Evolutionary conservation across 2,797 vertebrate genomes (phyloP), one percentile per base, ranked within the genome.

Genomic region (Eremophila alpestris): DNA sequence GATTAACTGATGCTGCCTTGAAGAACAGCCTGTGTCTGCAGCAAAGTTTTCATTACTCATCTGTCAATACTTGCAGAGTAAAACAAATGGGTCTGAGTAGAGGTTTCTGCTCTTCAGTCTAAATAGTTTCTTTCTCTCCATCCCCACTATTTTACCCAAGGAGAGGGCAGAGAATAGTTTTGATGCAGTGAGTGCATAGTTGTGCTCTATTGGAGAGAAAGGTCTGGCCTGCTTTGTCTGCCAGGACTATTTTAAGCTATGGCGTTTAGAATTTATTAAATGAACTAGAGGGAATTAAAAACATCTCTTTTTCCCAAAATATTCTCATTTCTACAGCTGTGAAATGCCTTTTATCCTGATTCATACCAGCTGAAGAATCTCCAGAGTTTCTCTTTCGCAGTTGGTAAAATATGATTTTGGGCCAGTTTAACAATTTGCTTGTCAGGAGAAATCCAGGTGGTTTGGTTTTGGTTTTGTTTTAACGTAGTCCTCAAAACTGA

Each of bases 41-140:
- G 91, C 89, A 70, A 73, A 65, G 83, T 82, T 95, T 96, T 95
- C 95, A 94, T 97, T 94, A 91, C 93, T 95, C 93, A 79, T 95
- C 93, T 96, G 95, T 96, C 95, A 94, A 80, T 96, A 93, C 88
- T 94, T 70, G 32, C 65, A 64, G 89, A 80, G 67, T 87, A 63
- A 94, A 96, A 95, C 80, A 94, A 94, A 96, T 96, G 77, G 49
- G 64, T 54, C 74, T 94, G 83, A 55, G 52, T 60, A 43, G 89
- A 86, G 77, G 40, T 48, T 96, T 82, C 79, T 91, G 40, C 77
- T 94, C 26, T 75, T 52, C 67, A 67, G 16, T 49, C 27, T 83
- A 32, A 67, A 67, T 40, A 34, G 38, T 87, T 93, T 82, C 63
- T 84, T 71, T 83, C 84, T 62, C 41, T 86, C 56, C 11, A 69